These are phyloP conservation scores for Gadopsis marmoratus DNA, from an alignment of 2,797 vertebrate genomes.

Conservation along the genomic window DNA sequence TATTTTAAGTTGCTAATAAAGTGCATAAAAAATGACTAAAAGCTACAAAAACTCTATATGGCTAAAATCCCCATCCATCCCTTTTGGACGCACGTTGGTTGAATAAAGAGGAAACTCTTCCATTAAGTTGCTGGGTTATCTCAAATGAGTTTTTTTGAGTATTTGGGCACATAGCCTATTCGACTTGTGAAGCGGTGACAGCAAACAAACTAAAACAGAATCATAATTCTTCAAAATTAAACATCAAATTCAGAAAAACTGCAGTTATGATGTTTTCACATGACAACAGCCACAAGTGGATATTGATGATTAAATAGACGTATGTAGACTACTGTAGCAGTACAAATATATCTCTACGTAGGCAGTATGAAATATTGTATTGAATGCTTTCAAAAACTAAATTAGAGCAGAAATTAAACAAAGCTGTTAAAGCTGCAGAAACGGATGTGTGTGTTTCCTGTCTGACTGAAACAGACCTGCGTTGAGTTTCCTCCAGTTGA, in stretches of 20 bases:
- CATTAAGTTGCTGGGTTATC: not conserved
- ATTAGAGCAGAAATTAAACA: not conserved
- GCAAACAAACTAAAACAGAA: not conserved
- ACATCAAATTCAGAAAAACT: not conserved
- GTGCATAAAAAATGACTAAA: no score
- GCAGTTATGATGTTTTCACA: not conserved
- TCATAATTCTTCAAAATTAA: not conserved
- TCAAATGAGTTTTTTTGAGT: no score
- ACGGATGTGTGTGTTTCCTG: not conserved
- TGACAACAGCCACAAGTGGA: no score
- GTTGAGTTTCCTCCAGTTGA: slow-evolving; percentile 92
- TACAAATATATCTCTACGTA: not conserved
- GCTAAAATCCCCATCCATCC: not conserved
- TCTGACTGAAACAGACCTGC: slow-evolving; percentile 80
- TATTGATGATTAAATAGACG: no score
- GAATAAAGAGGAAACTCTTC: not conserved
- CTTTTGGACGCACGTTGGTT: not conserved
- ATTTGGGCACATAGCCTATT: not conserved
- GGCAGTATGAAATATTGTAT: not conserved
- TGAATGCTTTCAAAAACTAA: not conserved
- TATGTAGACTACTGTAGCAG: not conserved
- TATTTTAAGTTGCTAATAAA: not conserved
- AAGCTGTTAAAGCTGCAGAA: not conserved
- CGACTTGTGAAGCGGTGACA: no score
- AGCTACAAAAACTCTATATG: not conserved